Base-by-base conservation (phyloP, 2,797 vertebrate species). In the Miichthys miiuy region DNA sequence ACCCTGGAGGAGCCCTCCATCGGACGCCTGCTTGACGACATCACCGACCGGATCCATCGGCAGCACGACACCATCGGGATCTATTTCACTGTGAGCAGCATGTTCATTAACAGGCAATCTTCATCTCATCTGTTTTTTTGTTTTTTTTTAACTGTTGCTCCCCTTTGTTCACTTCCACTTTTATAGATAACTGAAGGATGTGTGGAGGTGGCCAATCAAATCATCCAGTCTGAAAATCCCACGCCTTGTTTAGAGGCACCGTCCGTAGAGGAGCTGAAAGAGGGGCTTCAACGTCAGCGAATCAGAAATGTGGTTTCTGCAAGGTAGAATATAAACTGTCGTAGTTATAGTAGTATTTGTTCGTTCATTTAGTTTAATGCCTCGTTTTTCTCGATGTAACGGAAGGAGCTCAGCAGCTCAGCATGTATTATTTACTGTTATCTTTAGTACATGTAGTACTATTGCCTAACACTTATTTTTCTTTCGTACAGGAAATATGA, bases 21-120 rank as follows among this genome's bases (percentile, higher is more conserved):
- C 50, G 96, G 97, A 38, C 95, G 95, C 42, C 95, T 99, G 3
- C 97, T 99, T 6, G 97, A 99, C 83, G 97, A 98, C 80, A 95
- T 99, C 44, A 96, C 94, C 23, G 98, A 99, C 90, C 97, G 97
- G 90, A 96, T 99, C 89, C 97, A 97, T 74, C 96, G 97, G 5
- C 97, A 97, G 48, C 97, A 98, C 52, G 98, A 99, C 94, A 99
- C 97, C 50, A 96, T 97, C 7, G 98, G 97, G 66, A 91, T 99
- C 87, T 96, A 96, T 90, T 98, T 98, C 69, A 92, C 94, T 20
- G 98, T 99, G 94, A 97, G 97, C 57, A 21, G 18, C 44, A 0
- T 0, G 5, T 25, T 18, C 68, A 46, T 47, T 42, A 52, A 16
- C 3, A 57, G 7, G 2, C 34, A 61, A 13, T 17, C 21, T 21